Evolutionary conservation across 1,140 invertebrate species (phyloP).

Genomic region (Anastrepha obliqua): DNA sequence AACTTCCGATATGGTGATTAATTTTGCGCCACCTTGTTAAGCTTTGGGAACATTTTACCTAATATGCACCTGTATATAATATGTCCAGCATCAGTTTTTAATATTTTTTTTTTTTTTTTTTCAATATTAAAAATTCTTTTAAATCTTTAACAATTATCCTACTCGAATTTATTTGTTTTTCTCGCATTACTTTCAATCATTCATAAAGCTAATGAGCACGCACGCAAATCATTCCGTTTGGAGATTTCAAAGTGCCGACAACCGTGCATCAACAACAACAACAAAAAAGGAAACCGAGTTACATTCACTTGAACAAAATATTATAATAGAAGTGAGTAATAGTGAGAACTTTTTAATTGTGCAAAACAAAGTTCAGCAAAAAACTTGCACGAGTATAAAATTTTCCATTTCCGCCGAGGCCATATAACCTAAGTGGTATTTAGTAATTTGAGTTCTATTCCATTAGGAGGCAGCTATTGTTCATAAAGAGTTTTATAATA

Average conservation of each 20-base stretch:
- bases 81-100: no score
- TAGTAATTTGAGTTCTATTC: constrained; percentile 6
- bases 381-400: background rate
- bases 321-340: background rate
- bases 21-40: no score
- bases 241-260: background rate
- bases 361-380: background rate
- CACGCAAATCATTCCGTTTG: constrained; percentile 5
- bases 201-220: background rate
- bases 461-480: background rate
- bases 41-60: no score
- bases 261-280: background rate
- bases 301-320: background rate
- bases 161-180: no score
- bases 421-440: background rate
- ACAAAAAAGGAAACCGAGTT: background rate
- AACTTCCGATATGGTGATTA: no score
- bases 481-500: background rate
- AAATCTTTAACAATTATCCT: no score
- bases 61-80: no score
- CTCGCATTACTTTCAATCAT: background rate
- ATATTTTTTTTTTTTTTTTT: no score
- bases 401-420: background rate
- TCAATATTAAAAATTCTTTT: no score
- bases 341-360: background rate